These are phyloP conservation scores for Myotis vivesi DNA, from an alignment of 2,797 vertebrate genomes.

Conservation along the genomic window DNA sequence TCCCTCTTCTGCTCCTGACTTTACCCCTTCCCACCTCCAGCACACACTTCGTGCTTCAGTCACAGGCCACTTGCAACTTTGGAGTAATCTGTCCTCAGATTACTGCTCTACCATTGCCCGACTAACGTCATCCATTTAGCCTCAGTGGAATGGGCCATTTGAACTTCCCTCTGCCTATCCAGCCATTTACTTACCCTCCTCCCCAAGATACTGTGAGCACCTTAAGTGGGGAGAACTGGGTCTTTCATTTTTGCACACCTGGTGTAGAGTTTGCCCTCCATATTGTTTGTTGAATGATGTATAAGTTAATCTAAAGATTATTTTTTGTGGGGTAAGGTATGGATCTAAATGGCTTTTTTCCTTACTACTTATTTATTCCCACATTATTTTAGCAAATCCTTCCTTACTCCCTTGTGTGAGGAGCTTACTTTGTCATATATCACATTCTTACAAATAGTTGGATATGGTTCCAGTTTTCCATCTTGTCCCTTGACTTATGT, in stretches of 20 bases:
- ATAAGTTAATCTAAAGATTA: neutral
- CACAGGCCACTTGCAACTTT: neutral
- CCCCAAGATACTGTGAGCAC: neutral
- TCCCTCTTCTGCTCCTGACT: neutral
- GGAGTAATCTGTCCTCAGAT: neutral
- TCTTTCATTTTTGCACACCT: neutral
- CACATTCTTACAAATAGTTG: neutral
- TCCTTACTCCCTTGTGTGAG: neutral
- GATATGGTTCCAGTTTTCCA: neutral
- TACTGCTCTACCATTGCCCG: neutral
- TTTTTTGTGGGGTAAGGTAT: neutral
- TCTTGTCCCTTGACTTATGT: neutral
- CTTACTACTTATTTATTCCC: neutral
- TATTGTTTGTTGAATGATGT: neutral
- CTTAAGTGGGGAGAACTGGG: neutral
- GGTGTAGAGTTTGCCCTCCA: neutral
- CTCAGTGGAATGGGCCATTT: neutral
- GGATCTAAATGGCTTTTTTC: neutral
- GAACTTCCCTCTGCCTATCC: neutral
- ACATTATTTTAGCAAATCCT: neutral
- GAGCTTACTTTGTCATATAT: neutral
- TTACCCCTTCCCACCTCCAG: fast-evolving
- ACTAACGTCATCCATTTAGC: neutral
- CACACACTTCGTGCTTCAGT: neutral
- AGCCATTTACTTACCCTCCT: neutral